Evolutionary conservation across 2,888 invertebrate species (phyloP).

Genomic region (Stenodera caucasica): DNA sequence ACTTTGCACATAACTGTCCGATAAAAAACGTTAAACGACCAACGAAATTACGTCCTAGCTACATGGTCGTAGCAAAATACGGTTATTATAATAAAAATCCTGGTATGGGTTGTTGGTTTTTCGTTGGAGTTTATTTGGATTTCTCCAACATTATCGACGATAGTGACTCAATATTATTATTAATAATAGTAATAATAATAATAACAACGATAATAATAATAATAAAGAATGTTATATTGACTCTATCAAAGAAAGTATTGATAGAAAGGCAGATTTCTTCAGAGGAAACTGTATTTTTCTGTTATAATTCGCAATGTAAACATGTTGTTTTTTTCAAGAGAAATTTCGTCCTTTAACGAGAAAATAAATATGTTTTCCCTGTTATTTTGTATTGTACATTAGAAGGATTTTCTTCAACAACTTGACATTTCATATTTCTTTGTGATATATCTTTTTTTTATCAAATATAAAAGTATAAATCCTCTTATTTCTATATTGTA

Average conservation of each 20-base stretch:
- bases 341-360: neutral
- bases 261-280: too few species aligned
- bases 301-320: too few species aligned
- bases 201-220: too few species aligned
- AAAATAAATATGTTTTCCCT: neutral
- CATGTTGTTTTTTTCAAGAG: too few species aligned
- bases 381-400: neutral
- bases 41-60: constrained; percentile 38
- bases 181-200: too few species aligned
- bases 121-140: neutral
- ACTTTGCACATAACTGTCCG: constrained; percentile 42
- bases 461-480: constrained; percentile 23
- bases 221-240: too few species aligned
- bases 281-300: too few species aligned
- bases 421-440: constrained; percentile 29
- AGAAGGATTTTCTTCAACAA: neutral
- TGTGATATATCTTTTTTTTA: constrained; percentile 21
- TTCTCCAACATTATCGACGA: neutral
- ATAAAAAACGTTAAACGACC: constrained; percentile 42
- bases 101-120: neutral
- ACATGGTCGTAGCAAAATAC: constrained; percentile 34
- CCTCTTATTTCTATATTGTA: constrained; percentile 18
- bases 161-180: too few species aligned
- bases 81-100: constrained; percentile 24
- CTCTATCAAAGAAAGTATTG: too few species aligned